These are phyloP conservation scores for Fringilla coelebs DNA, from an alignment of 2,797 vertebrate genomes.

Conservation along the genomic window DNA sequence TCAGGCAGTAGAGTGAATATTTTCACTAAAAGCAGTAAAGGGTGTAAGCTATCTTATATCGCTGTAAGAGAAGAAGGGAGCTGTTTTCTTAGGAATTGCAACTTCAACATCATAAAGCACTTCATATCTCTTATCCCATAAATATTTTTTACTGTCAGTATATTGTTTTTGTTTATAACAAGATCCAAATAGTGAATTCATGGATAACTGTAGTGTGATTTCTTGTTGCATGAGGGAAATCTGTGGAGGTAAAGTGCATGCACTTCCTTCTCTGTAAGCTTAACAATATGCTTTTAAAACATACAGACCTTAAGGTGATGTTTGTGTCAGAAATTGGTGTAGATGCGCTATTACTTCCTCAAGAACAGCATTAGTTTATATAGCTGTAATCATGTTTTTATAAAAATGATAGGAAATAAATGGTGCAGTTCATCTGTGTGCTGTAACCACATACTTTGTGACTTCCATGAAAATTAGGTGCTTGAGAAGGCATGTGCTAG, in stretches of 20 bases:
- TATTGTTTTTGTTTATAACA: conserved; percentile 2
- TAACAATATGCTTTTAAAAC: background rate
- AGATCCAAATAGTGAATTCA: background rate
- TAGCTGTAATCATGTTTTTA: background rate
- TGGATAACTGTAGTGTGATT: conserved; percentile 17
- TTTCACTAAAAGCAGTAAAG: background rate
- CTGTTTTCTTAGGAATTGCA: background rate
- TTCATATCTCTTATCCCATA: background rate
- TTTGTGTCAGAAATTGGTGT: conserved; percentile 46
- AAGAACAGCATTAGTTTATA: background rate
- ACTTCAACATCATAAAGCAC: background rate
- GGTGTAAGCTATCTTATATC: background rate
- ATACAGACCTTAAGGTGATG: background rate
- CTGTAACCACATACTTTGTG: background rate
- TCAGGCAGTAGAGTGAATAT: background rate
- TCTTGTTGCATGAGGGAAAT: conserved; percentile 10
- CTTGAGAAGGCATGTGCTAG: background rate
- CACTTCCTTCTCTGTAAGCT: background rate
- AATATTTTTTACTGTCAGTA: background rate
- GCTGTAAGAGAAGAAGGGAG: background rate
- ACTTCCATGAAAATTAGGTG: background rate
- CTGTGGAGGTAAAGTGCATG: background rate
- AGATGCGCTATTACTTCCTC: conserved; percentile 11
- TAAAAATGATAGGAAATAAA: conserved; percentile 39
- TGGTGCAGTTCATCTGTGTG: background rate